phyloP scores from a whole-genome alignment of 2,888 invertebrate genomes.

The Aporophyla lueneburgensis region DNA sequence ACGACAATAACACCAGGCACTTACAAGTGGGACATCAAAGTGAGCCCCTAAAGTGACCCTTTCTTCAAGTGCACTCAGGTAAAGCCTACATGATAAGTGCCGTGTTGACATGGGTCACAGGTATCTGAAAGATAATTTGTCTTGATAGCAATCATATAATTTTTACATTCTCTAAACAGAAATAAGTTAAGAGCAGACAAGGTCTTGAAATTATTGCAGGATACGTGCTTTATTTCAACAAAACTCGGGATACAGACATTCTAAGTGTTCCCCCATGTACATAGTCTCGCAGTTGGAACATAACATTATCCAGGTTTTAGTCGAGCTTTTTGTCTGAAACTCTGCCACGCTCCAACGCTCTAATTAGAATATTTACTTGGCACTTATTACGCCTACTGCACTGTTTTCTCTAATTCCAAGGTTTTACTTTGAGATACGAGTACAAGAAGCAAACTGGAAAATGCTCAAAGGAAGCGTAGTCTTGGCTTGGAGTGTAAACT shows the following conservation, averaged over 20 bases:
- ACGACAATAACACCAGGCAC: too few species aligned
- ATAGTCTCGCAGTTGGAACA: neutral
- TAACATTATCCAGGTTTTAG: constrained; percentile 1
- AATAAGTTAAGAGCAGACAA: neutral
- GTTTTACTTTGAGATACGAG: neutral
- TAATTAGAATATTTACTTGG: constrained; percentile 65
- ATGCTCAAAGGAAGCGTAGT: neutral
- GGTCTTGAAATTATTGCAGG: neutral
- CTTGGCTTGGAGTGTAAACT: too few species aligned
- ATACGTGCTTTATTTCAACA: too few species aligned
- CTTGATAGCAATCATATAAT: too few species aligned
- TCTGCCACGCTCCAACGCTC: constrained; percentile 16
- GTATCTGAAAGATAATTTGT: neutral
- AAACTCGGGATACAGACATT: too few species aligned
- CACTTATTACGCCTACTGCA: constrained; percentile 21
- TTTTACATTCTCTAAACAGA: neutral
- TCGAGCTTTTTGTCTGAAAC: constrained; percentile 10
- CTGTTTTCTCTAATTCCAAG: neutral
- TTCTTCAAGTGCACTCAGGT: neutral
- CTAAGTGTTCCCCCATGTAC: too few species aligned
- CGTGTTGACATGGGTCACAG: neutral
- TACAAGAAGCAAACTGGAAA: neutral
- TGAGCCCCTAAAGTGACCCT: neutral
- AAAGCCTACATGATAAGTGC: neutral
- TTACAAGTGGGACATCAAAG: too few species aligned